Evolutionary conservation across 2,113 vertebrate genomes (phyloP), one percentile per base, ranked within the genome.

Genomic region (Sitta europaea): DNA sequence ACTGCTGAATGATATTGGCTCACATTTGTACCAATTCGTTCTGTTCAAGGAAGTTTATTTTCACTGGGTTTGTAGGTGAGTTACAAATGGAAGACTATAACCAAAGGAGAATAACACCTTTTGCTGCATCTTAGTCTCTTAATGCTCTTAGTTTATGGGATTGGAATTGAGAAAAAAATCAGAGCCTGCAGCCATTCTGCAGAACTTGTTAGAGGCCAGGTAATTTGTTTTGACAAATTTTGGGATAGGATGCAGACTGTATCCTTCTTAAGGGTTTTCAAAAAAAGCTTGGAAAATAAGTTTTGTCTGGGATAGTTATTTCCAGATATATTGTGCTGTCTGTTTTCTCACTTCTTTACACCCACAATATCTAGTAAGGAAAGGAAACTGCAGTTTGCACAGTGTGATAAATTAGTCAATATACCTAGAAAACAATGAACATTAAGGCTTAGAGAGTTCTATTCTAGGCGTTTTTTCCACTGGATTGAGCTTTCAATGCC

Each of bases 351-450:
- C 58, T 72, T 84, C 89, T 87, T 94, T 77, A 88, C 23, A 36
- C 9, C 12, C 74, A 94, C 84, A 82, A 43, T 47, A 85, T 62
- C 21, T 90, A 84, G 74, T 84, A 95, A 95, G 38, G 65, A 93
- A 96, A 66, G 48, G 63, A 91, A 97, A 80, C 42, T 68, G 62
- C 55, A 92, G 35, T 83, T 94, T 93, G 81, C 88, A 70, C 55
- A 75, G 7, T 91, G 47, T 91, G 65, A 72, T 94, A 86, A 96
- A 95, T 83, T 86, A 54, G 66, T 81, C 77, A 94, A 67, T 78
- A 65, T 43, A 57, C 53, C 85, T 77, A 87, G 45, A 97, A 87
- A 94, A 80, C 54, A 93, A 95, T 91, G 29, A 96, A 90, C 7
- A 45, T 78, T 81, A 77, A 77, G 79, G 14, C 47, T 95, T 95